Percentiles rank a stretch among this genome's conserved stretches.
These are phyloP conservation scores for Ectobius pallidus DNA, from an alignment of 2,888 invertebrate species.

Conservation along the genomic window DNA sequence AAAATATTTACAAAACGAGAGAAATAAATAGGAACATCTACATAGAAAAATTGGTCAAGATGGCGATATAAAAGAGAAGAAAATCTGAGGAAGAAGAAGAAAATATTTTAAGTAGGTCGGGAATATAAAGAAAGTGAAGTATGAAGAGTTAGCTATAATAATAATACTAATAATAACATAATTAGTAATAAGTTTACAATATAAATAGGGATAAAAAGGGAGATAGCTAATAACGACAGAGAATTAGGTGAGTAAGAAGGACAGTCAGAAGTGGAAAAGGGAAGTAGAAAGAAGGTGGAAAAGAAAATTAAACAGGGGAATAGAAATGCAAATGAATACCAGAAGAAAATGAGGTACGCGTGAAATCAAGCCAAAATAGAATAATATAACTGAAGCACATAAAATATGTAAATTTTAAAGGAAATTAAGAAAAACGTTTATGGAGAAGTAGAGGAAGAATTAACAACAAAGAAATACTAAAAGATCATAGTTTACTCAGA, in stretches of 20 bases:
- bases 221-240: background rate
- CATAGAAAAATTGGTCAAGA: background rate
- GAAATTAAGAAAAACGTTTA: no score
- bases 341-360: background rate
- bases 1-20: background rate
- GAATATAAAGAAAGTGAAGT: background rate
- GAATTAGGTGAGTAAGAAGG: background rate
- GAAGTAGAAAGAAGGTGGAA: background rate
- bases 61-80: background rate
- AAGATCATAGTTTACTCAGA: no score
- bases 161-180: background rate
- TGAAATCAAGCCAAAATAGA: no score
- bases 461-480: no score
- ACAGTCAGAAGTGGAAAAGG: background rate
- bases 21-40: background rate
- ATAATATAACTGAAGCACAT: no score
- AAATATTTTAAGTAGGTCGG: background rate
- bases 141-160: background rate
- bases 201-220: background rate
- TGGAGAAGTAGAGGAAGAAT: no score
- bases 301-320: background rate
- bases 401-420: no score
- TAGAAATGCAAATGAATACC: background rate
- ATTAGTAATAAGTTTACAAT: background rate
- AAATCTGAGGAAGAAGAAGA: background rate